Evolutionary conservation across 2,113 vertebrate species (phyloP), one percentile per base, ranked within the genome.

Genomic region (Polypterus senegalus): DNA sequence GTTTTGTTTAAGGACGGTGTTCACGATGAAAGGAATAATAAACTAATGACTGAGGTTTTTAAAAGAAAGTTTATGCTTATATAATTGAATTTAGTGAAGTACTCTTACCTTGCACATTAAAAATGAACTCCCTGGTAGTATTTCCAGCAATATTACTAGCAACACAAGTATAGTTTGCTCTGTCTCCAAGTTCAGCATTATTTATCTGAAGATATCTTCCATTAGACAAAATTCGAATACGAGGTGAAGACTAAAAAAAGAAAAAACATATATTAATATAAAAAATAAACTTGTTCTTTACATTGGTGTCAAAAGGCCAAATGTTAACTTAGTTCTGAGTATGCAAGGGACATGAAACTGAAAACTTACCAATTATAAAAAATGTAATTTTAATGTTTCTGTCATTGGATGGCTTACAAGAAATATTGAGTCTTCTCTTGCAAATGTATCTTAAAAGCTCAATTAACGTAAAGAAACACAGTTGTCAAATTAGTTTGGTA

Each of bases 181-280:
- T 63, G 63, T 99, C 95, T 0, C 71, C 67, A 8, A 93, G 80
- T 51, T 88, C 90, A 7, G 90, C 94, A 0, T 89, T 89, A 70
- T 97, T 97, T 79, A 99, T 89, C 76, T 99, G 96, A 67, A 98
- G 71, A 69, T 96, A 98, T 62, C 91, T 87, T 5, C 93, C 92
- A 1, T 53, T 69, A 49, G 96, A 96, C 1, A 97, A 79, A 71
- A 99, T 76, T 3, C 92, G 89, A 10, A 97, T 72, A 45, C 93
- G 87, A 49, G 89, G 83, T 9, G 84, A 89, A 49, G 84, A 84
- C 96, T 98, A 55, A 58, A 61, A 46, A 27, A 27, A 67, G n/a
- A 65, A 49, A 53, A n/a, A 49, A 69, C 61, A 55, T 27, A 27
- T 27, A 27, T 27, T 27, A 27, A 27, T 27, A 27, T 27, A 27